phyloP scores from a whole-genome alignment of 2,113 vertebrate genomes.

The Silurus asotus region DNA sequence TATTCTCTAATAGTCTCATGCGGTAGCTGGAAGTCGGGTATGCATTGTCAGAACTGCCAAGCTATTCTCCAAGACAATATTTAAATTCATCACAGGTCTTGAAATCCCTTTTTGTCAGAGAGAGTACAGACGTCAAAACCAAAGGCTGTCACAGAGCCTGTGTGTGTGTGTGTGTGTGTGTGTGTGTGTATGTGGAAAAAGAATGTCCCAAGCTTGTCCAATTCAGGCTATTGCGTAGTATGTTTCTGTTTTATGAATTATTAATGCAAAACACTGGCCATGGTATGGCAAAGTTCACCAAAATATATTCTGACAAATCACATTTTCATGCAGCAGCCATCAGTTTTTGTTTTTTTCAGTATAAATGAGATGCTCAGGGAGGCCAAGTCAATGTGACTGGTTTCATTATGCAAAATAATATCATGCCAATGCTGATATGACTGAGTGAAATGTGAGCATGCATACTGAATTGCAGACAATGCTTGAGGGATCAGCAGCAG shows the following conservation, averaged over 20 bases:
- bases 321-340: not conserved
- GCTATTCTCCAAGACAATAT: not conserved
- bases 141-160: not conserved
- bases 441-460: not conserved
- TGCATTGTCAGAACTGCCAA: not conserved
- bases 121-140: not conserved
- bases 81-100: not conserved
- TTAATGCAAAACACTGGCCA: not conserved
- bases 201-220: not conserved
- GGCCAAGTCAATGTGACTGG: not conserved
- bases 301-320: not conserved
- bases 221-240: not conserved
- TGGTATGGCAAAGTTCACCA: not conserved
- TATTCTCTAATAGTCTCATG: not conserved
- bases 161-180: not conserved
- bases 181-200: not conserved
- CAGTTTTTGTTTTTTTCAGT: not conserved
- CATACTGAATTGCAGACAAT: not conserved
- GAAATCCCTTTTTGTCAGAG: not conserved
- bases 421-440: not conserved
- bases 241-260: not conserved
- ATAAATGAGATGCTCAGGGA: not conserved
- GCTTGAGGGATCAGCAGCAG: not conserved
- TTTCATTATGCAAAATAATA: not conserved
- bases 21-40: not conserved